Evolutionary conservation across 2,888 invertebrate genomes (phyloP), one percentile per base, ranked within the genome.

Genomic region (Mesochorus sp.): DNA sequence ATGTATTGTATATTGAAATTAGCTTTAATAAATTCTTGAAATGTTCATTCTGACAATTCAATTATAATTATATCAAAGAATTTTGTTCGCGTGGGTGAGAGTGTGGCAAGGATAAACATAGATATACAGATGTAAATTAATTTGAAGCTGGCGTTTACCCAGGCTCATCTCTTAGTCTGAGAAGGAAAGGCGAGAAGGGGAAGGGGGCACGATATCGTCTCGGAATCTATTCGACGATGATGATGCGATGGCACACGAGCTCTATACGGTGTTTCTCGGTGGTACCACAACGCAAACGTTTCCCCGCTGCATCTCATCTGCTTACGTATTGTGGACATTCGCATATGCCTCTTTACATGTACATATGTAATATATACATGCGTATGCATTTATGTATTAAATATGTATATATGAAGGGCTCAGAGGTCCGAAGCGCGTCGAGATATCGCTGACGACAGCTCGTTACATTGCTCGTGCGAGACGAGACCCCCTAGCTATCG

Each of bases 371-470:
- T 12, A 55, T 17, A n/a, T 28, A 31, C 4, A 5, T n/a, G n/a
- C n/a, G n/a, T n/a, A 21, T 57, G 34, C 42, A 39, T 67, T 53
- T 21, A 31, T 12, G 42, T 55, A 47, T 28, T 17, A 53, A 6
- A 10, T 10, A 37, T 37, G 51, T 47, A 47, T 14, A 28, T 49
- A 49, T 51, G 47, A 39, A 44, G 66, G 12, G 59, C 62, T 68
- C 62, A 51, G 64, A 51, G 73, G 77, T 78, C 74, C 74, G 78
- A 73, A 74, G 80, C 61, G 59, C 49, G 61, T 76, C 61, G 77
- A 77, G 62, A 79, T 82, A 83, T 80, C 74, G 79, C 80, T 82
- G 88, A 85, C 85, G 86, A 85, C 84, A 86, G 89, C 88, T 89
- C 88, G 89, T 89, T 89, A 89, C 84, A 82, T 77, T 76, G 78